Base-by-base conservation (phyloP, 2,888 invertebrate genomes). In the Drosophila kanekoi region DNA sequence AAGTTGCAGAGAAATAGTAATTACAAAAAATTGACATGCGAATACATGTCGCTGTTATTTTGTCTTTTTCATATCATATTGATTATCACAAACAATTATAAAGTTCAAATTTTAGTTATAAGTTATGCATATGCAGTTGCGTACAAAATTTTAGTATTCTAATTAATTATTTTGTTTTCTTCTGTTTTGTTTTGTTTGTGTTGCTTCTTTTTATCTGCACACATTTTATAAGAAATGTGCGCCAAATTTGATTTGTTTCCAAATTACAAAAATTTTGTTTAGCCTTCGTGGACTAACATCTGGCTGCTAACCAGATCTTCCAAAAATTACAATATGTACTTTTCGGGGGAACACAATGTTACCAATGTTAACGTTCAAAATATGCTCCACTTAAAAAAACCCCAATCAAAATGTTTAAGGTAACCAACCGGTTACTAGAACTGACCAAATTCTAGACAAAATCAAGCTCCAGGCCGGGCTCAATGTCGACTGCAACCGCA, bases 401-500 rank as follows among this genome's bases (percentile, higher is more conserved):
- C 66, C 78, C 71, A 75, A 81, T 70, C 57, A 57, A 77, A 66
- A 77, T 59, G 45, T 49, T 52, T 28, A 54, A 43, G 54, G 41
- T 41, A 67, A 61, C 28, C 35, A n/a, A 20, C 28, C 35, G 37
- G 49, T 45, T 45, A 28, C 23, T 45, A n/a, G 2, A 45, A 28
- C 44, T 28, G n/a, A 45, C 35, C 23, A 59, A 28, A 8, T 58
- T 76, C 51, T 90, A 91, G 79, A 91, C 91, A 89, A 91, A 91
- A 80, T 91, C 91, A 58, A 91, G 88, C 80, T 92, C 92, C 74
- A 91, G 81, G 43, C 91, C 92, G 54, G 90, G 89, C 79, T 91
- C 91, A 79, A 91, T 92, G 56, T 92, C 91, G 41, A 91, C 92
- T 70, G 92, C 92, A 68, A 92, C 91, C 28, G 89, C 91, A 72